Percentiles rank a stretch among this genome's conserved stretches.
These are phyloP conservation scores for Callipepla squamata DNA, from an alignment of 2,113 vertebrate species.

Conservation along the genomic window DNA sequence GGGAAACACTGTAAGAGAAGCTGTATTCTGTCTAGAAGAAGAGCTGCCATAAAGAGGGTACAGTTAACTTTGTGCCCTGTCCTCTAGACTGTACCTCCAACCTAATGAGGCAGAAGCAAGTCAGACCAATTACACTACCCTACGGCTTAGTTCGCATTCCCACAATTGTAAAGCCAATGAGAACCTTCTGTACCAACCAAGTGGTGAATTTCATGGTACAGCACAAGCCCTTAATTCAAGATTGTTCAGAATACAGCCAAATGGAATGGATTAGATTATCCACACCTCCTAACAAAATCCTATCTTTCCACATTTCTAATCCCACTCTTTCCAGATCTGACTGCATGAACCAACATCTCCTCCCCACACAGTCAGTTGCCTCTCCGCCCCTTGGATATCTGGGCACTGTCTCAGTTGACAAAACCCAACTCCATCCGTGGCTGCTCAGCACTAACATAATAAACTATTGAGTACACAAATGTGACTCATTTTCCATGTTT, in stretches of 20 bases:
- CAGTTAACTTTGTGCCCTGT: not conserved
- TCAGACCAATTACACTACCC: not conserved
- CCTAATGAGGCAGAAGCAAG: not conserved
- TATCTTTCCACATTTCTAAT: not conserved
- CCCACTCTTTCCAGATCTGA: not conserved
- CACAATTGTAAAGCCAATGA: not conserved
- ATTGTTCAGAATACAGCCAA: accelerated
- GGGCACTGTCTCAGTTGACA: not conserved
- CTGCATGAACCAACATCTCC: not conserved
- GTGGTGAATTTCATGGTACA: not conserved
- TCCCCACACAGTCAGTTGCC: not conserved
- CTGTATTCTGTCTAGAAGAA: not conserved
- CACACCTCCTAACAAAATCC: not conserved
- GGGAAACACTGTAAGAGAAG: not conserved
- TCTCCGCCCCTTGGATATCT: not conserved
- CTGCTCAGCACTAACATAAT: not conserved
- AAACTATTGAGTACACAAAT: not conserved
- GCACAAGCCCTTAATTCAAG: not conserved
- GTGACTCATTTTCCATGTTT: not conserved
- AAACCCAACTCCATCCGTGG: not conserved
- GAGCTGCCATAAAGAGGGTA: not conserved
- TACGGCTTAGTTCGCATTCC: not conserved
- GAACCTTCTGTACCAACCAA: not conserved
- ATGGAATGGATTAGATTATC: not conserved
- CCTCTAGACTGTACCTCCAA: not conserved